A percentile compares a stretch with the other conserved stretches of the same genome.
Conservation (phyloP, 2,888 invertebrate genomes). For the Schizaphis graminum region DNA sequence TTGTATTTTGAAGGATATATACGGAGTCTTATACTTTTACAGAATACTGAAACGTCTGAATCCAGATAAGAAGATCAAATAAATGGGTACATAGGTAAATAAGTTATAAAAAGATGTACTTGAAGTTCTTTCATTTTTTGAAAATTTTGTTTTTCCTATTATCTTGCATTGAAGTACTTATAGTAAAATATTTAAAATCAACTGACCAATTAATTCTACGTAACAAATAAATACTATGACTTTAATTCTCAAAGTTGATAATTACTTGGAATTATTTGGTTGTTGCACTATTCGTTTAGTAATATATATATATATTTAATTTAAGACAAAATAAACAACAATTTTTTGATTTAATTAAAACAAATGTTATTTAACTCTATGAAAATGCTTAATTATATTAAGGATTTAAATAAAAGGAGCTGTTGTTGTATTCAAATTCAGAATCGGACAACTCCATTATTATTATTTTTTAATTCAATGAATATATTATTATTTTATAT, state of each 20-base stretch:
- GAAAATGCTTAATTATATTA: background rate
- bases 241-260: background rate
- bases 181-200: background rate
- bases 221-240: background rate
- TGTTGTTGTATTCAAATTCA: background rate
- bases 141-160: background rate
- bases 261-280: background rate
- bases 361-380: background rate
- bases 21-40: background rate
- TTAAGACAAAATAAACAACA: background rate
- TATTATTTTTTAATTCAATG: background rate
- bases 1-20: background rate
- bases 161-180: background rate
- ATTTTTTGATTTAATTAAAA: background rate
- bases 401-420: background rate
- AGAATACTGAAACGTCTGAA: background rate
- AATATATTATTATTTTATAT: background rate
- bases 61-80: conserved; percentile 31
- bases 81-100: conserved; percentile 4
- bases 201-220: background rate
- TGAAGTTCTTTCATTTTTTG: background rate
- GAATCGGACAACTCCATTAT: background rate
- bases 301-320: background rate
- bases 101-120: background rate
- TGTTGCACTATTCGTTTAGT: background rate